Percentiles rank a stretch among this genome's conserved stretches.
Conservation (phyloP, 1,140 invertebrate species). For the Bombus polaris region DNA sequence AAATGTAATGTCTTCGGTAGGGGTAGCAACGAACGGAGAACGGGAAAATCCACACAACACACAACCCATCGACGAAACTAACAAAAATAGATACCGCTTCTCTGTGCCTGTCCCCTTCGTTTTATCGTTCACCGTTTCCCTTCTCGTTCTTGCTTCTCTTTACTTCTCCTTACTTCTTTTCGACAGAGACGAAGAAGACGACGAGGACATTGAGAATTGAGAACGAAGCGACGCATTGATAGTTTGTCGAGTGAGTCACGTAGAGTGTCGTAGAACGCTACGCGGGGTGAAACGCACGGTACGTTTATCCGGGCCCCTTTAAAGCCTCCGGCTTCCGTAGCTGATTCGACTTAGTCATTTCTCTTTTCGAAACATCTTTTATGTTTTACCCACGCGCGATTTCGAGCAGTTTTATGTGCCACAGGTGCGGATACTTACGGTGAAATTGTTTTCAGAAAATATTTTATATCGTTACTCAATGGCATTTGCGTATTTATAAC, state of each 20-base stretch:
- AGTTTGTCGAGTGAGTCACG: constrained; percentile 60
- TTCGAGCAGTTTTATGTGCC: constrained; percentile 49
- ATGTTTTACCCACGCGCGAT: constrained; percentile 18
- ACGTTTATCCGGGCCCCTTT: constrained; percentile 31
- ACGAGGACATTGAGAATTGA: not conserved
- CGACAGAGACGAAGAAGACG: constrained; percentile 35
- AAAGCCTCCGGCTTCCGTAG: constrained; percentile 23
- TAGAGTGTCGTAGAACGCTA: not conserved
- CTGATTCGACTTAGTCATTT: not conserved
- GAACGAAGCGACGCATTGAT: constrained; percentile 50
- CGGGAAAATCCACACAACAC: not conserved
- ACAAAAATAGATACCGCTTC: constrained; percentile 65
- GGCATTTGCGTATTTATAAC: constrained; percentile 25
- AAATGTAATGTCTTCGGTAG: constrained; percentile 9
- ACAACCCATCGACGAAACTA: constrained; percentile 50
- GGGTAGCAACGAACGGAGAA: not conserved
- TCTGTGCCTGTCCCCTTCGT: not conserved
- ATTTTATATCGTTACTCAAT: constrained; percentile 8
- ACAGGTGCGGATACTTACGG: constrained; percentile 41
- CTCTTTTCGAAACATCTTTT: constrained; percentile 9
- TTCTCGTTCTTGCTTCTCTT: constrained; percentile 8
- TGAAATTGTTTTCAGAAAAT: constrained; percentile 25
- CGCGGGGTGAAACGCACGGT: not conserved
- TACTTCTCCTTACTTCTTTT: constrained; percentile 21
- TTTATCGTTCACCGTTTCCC: constrained; percentile 47